Base-by-base conservation (phyloP, 1,140 invertebrate genomes). In the Drosophila tsacasi region DNA sequence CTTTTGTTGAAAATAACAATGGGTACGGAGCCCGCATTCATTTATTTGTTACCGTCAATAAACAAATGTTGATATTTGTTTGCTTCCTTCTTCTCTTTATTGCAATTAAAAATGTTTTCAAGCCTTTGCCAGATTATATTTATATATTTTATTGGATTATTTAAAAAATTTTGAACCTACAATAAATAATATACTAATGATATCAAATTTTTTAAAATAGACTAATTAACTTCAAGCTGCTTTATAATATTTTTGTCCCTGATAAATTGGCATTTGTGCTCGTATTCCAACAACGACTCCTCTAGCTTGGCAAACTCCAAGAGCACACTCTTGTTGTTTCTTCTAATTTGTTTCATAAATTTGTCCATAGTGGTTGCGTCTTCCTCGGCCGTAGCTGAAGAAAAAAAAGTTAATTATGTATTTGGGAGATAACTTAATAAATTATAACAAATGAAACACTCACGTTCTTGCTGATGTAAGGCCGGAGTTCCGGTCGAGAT, bases 211-310 rank as follows among this genome's bases (percentile, higher is more conserved):
- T 27, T 46, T 15, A 37, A 10, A 8, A 8, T 27, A 25, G 17
- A 54, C 17, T 49, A 13, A 13, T 44, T 44, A 30, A 30, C 44
- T 39, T 55, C 32, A 5, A 71, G 52, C 3, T 55, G 39, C 12
- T 81, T 89, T 35, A 83, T 69, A 13, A 81, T 50, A 58, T 91
- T 86, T 47, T 42, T 65, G 55, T 91, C 87, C 27, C 87, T 59
- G 52, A 84, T 65, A n/a, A 73, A 58, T 68, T 91, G 87, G 19
- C 83, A 91, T 12, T 65, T 76, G 27, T 91, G 87, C n/a, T 91
- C 87, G 35, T 81, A 91, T 35, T 79, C 67, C 8, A 84, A 32
- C 10, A 91, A 55, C 0, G 72, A 74, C 30, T 79, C 76, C 57
- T 91, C 87, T n/a, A 84, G 27, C 47, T 67, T 81, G 9, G 27